Evolutionary conservation across 2,797 vertebrate genomes (phyloP).

Genomic region (Gymnothorax reevesii): DNA sequence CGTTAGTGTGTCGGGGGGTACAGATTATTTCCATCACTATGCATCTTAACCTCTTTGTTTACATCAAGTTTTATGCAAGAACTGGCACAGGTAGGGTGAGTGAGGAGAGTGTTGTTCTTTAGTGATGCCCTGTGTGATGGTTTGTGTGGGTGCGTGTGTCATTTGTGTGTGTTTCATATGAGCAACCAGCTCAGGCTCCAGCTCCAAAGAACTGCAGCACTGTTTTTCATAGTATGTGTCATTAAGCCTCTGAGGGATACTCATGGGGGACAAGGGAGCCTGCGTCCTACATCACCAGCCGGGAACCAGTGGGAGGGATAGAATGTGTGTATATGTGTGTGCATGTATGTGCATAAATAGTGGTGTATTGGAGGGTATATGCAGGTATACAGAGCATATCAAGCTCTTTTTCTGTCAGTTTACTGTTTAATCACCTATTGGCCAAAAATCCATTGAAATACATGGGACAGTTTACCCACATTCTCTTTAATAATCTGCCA

Average conservation of each 20-base stretch:
- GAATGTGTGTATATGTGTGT: background rate
- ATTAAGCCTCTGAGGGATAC: slow-evolving; percentile 54
- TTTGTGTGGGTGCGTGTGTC: slow-evolving; percentile 16
- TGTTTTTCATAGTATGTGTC: slow-evolving; percentile 50
- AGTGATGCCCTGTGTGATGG: slow-evolving; percentile 11
- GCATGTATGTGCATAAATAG: background rate
- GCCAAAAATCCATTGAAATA: too few species aligned
- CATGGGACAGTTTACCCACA: too few species aligned
- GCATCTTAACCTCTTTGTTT: background rate
- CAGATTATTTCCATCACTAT: background rate
- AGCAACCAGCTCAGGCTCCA: slow-evolving; percentile 14
- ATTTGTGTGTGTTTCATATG: slow-evolving; percentile 48
- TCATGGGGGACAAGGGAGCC: slow-evolving; percentile 42
- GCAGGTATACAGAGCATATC: too few species aligned
- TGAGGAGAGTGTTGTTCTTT: background rate
- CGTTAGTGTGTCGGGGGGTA: background rate
- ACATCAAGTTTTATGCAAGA: background rate
- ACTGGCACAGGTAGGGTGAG: background rate
- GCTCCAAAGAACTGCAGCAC: slow-evolving; percentile 38
- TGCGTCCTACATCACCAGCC: slow-evolving; percentile 34
- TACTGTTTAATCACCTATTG: too few species aligned
- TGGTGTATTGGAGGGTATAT: too few species aligned
- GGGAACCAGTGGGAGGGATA: slow-evolving; percentile 10
- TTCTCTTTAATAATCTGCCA: too few species aligned
- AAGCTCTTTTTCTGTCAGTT: too few species aligned